A percentile compares a stretch with the other conserved stretches of the same genome.
These are phyloP conservation scores for Tor tambroides DNA, from an alignment of 2,113 vertebrate species.

Conservation along the genomic window DNA sequence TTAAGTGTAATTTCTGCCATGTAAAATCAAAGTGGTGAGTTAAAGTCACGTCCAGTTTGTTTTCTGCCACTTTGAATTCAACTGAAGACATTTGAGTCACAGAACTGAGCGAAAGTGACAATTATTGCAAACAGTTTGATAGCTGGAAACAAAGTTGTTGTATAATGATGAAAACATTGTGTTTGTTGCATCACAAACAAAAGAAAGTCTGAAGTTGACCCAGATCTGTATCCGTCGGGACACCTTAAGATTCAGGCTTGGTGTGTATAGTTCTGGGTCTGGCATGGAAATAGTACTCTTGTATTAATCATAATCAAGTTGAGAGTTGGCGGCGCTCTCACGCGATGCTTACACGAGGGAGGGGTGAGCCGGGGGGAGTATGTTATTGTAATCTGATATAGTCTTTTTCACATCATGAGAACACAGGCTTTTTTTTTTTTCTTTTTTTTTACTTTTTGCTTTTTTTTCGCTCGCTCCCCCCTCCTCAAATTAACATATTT, in stretches of 20 bases:
- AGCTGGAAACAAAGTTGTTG: not conserved
- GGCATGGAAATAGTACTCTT: conserved; percentile 68
- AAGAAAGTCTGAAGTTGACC: conserved; percentile 4
- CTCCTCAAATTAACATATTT: conserved; percentile 76
- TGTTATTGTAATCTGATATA: conserved; percentile 77
- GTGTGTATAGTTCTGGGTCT: conserved; percentile 51
- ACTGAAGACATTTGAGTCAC: not conserved
- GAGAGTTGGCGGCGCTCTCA: conserved; percentile 73
- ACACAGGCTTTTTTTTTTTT: conserved; percentile 39
- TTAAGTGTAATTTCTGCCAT: not conserved
- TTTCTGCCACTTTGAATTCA: not conserved
- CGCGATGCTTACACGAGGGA: conserved; percentile 78
- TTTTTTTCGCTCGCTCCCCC: conserved; percentile 43
- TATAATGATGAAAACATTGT: not conserved
- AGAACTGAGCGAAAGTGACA: not conserved
- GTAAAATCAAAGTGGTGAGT: not conserved
- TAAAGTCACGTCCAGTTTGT: not conserved
- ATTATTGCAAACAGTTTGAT: not conserved
- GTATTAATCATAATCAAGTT: conserved; percentile 80
- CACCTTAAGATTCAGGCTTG: conserved; percentile 54
- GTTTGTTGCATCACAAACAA: not conserved
- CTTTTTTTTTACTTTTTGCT: conserved; percentile 5
- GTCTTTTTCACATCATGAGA: conserved; percentile 56
- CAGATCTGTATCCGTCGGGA: conserved; percentile 17
- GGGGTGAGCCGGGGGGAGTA: conserved; percentile 68